These are phyloP conservation scores for Lamprologus tigripictilis DNA, from an alignment of 2,113 vertebrate species.

Conservation along the genomic window DNA sequence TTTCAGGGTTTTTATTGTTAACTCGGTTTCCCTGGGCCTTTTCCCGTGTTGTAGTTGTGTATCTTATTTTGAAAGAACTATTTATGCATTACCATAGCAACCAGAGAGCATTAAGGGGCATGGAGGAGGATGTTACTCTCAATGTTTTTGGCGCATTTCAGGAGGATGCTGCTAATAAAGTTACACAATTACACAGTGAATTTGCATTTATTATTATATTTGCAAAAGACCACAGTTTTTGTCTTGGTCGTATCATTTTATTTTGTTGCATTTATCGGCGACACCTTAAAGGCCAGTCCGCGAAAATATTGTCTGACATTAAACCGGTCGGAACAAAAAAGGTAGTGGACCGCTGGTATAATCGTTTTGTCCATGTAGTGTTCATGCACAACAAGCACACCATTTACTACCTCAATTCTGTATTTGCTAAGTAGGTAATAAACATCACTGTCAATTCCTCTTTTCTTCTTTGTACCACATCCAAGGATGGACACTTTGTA, in stretches of 20 bases:
- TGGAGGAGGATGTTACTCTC: neutral
- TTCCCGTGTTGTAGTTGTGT: neutral
- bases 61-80: neutral
- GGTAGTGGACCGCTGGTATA: fast-evolving
- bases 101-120: fast-evolving
- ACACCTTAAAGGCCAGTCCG: fast-evolving
- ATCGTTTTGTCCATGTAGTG: neutral
- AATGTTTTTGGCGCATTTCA: neutral
- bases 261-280: fast-evolving
- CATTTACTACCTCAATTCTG: neutral
- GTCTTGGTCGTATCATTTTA: neutral
- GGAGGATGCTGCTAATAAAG: neutral
- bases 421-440: neutral
- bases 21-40: neutral
- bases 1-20: neutral
- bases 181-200: neutral
- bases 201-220: neutral
- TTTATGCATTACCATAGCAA: fast-evolving
- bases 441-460: neutral
- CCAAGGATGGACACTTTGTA: neutral
- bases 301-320: neutral
- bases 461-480: neutral
- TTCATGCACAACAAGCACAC: neutral
- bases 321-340: fast-evolving
- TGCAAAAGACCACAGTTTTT: neutral